Evolutionary conservation across 1,140 invertebrate genomes (phyloP).

Genomic region (Lasioglossum albipes): DNA sequence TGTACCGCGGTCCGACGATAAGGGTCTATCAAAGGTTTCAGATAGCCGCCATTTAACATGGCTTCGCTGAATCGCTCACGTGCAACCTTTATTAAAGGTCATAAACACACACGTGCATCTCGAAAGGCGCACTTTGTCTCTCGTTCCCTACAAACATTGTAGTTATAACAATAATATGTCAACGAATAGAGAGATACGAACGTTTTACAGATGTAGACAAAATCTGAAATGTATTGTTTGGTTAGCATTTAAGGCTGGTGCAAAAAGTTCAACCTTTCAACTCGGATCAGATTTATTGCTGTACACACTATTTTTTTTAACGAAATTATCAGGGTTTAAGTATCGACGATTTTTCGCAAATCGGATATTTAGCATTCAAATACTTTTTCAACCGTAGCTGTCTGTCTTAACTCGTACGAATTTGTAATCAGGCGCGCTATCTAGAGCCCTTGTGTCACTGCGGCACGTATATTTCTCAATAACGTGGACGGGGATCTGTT

Average conservation of each 20-base stretch:
- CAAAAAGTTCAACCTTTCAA: too few species aligned
- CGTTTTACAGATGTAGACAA: too few species aligned
- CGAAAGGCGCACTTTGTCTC: neutral
- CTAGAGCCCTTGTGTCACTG: neutral
- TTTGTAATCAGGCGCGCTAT: neutral
- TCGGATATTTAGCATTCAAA: too few species aligned
- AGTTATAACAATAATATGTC: too few species aligned
- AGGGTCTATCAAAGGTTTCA: conserved; percentile 16
- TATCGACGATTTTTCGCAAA: too few species aligned
- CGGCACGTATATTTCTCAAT: conserved; percentile 32
- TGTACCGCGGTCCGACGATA: neutral
- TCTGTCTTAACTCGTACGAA: neutral
- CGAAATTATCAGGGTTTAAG: too few species aligned
- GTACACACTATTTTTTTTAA: too few species aligned
- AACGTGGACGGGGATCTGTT: conserved; percentile 25
- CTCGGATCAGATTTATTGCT: too few species aligned
- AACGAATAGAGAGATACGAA: too few species aligned
- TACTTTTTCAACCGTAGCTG: neutral
- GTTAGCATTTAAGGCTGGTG: too few species aligned
- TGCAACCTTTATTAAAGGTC: conserved; percentile 11
- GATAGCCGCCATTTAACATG: conserved; percentile 28
- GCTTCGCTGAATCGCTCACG: conserved; percentile 20
- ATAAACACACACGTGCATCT: conserved; percentile 14
- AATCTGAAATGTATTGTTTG: too few species aligned
- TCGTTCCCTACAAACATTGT: neutral